Evolutionary conservation across 1,140 invertebrate genomes (phyloP), one percentile per base, ranked within the genome.

Genomic region (Cyphomyrmex costatus): DNA sequence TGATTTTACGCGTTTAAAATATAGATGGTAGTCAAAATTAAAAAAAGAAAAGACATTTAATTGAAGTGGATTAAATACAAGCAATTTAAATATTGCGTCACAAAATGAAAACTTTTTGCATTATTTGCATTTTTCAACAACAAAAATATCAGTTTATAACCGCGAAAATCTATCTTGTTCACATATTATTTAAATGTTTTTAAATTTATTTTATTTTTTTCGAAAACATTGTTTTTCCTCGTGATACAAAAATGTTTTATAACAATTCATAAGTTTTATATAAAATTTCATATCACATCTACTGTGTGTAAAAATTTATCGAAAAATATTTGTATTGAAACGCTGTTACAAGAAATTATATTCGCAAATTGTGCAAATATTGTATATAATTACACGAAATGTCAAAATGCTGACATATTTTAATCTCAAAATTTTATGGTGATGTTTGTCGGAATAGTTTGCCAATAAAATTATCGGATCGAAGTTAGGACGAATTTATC

Each of bases 401-500:
- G 10, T 12, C 19, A 24, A 68, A 21, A 51, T 16, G 46, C 8
- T 36, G 51, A 71, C 19, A 30, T 68, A 16, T 58, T 27, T 30
- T 46, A 19, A 73, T 73, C 36, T 71, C 24, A 7, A 19, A 24
- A 51, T 14, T 12, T 74, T 2, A 16, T 46, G 36, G 12, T 19
- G 16, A 51, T n/a, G 6, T 14, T 36, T 16, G n/a, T 68, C n/a
- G 14, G 46, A 66, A 65, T 78, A 3, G 19, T 24, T 78, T 16
- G 30, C 58, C 53, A 58, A 71, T 73, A 82, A 82, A 82, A 82
- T 82, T 46, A 16, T 56, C 33, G 3, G 16, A 42, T 24, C 3
- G 3, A 21, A 53, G 2, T 46, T 16, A 16, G 5, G 24, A 56
- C 12, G 66, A 36, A 14, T 30, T n/a, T 61, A 79, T 79, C 56